A percentile compares a stretch with the other conserved stretches of the same genome.
Evolutionary conservation across 2,113 vertebrate genomes (phyloP).

Genomic region (Junco hyemalis): DNA sequence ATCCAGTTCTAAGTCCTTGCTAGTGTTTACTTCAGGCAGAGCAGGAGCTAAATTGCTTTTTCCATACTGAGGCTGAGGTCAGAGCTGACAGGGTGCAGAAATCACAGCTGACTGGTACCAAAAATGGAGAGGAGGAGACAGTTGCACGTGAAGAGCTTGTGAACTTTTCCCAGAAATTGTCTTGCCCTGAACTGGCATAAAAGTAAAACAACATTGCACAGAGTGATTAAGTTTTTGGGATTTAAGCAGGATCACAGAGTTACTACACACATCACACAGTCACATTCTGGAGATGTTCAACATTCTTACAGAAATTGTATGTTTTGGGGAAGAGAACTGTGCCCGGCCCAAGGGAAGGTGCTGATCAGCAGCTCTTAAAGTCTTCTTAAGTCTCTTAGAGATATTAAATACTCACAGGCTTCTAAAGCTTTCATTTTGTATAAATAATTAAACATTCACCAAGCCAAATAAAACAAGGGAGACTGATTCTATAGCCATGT

Average conservation of each 20-base stretch:
- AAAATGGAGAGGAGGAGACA: background rate
- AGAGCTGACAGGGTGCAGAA: background rate
- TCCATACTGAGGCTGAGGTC: background rate
- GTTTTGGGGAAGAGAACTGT: background rate
- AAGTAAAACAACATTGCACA: background rate
- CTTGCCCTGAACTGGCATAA: background rate
- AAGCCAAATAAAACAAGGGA: constrained; percentile 44
- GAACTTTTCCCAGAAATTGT: background rate
- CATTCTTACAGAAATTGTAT: background rate
- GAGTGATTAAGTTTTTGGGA: background rate
- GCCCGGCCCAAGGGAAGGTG: background rate
- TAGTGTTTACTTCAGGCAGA: background rate
- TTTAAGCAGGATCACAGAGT: background rate
- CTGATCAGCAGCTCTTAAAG: constrained; percentile 6
- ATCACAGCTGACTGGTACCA: background rate
- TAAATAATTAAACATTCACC: constrained; percentile 47
- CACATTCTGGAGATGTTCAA: background rate
- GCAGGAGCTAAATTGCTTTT: background rate
- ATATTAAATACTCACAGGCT: background rate
- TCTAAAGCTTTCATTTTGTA: constrained; percentile 31
- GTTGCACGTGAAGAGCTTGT: background rate
- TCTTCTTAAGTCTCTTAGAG: background rate
- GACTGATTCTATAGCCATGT: background rate
- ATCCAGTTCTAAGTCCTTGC: background rate
- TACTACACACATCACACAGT: background rate